Conservation (phyloP, 2,888 invertebrate genomes). For the Lithophane semibrunnea region DNA sequence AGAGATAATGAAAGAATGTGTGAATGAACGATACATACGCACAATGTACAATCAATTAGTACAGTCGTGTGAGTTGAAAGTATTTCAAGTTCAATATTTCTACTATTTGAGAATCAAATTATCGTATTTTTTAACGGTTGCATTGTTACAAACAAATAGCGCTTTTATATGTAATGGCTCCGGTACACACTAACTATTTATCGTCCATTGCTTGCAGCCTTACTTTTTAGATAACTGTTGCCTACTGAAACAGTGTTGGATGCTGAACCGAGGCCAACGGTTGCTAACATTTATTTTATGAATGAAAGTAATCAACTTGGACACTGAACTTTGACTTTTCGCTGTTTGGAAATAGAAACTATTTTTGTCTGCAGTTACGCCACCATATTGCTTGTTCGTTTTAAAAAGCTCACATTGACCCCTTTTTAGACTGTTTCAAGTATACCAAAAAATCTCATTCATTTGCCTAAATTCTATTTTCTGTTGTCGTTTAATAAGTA, state of each 20-base stretch:
- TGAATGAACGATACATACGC: slow-evolving; percentile 23
- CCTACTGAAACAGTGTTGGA: slow-evolving; percentile 21
- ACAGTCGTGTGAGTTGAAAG: slow-evolving; percentile 59
- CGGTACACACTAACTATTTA: not conserved
- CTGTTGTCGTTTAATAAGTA: not conserved
- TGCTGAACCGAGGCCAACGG: not conserved
- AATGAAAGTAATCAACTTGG: slow-evolving; percentile 41
- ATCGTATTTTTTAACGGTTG: slow-evolving; percentile 46
- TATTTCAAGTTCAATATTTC: slow-evolving; percentile 64
- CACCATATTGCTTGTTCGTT: slow-evolving; percentile 11
- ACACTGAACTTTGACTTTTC: slow-evolving; percentile 54
- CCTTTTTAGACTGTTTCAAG: slow-evolving; percentile 2
- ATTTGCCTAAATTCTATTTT: slow-evolving; percentile 8
- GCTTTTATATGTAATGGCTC: slow-evolving; percentile 8
- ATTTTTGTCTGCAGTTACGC: slow-evolving; percentile 33
- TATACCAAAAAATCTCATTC: not conserved
- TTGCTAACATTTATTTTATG: slow-evolving; percentile 23
- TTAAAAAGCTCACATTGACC: slow-evolving; percentile 43
- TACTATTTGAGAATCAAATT: slow-evolving; percentile 48
- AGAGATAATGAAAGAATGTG: slow-evolving; percentile 39
- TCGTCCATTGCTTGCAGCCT: slow-evolving; percentile 11
- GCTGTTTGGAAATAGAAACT: slow-evolving; percentile 21
- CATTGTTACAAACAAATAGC: slow-evolving; percentile 32
- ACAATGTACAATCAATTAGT: slow-evolving; percentile 53
- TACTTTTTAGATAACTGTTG: not conserved